These are phyloP conservation scores for Hemithea aestivaria DNA, from an alignment of 2,888 invertebrate genomes.

Conservation along the genomic window DNA sequence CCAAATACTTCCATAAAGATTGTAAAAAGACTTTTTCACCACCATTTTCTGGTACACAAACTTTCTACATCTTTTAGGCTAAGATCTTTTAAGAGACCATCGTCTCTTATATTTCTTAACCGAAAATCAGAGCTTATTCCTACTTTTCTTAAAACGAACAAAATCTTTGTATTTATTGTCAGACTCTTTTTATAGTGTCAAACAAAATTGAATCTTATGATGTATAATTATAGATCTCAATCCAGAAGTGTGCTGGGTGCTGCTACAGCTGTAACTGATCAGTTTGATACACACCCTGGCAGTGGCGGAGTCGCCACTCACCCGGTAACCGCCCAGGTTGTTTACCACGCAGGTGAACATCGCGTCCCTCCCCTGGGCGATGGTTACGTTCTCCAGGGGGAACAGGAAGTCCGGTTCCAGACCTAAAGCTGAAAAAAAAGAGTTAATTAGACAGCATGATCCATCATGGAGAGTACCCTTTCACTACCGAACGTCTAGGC, in stretches of 20 bases:
- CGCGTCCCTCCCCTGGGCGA: slow-evolving; percentile 89
- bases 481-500: too few relatives aligned
- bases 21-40: too few relatives aligned
- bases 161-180: too few relatives aligned
- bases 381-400: slow-evolving; percentile 90
- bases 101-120: too few relatives aligned
- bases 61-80: too few relatives aligned
- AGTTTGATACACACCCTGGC: slow-evolving; percentile 90
- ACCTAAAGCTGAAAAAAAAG: slow-evolving; percentile 82
- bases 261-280: slow-evolving; percentile 71
- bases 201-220: too few relatives aligned
- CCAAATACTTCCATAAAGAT: too few relatives aligned
- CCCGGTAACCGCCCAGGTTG: slow-evolving; percentile 91
- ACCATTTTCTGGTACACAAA: too few relatives aligned
- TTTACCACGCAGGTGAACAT: slow-evolving; percentile 92
- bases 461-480: not conserved
- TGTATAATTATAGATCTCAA: slow-evolving; percentile 62
- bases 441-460: not conserved
- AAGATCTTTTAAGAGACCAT: too few relatives aligned
- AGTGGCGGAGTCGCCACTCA: slow-evolving; percentile 92
- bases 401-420: slow-evolving; percentile 90
- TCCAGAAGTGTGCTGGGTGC: slow-evolving; percentile 66
- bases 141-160: too few relatives aligned
- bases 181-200: too few relatives aligned
- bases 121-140: too few relatives aligned